Evolutionary conservation across 2,113 vertebrate genomes (phyloP), one percentile per base, ranked within the genome.

Genomic region (Candoia aspera): DNA sequence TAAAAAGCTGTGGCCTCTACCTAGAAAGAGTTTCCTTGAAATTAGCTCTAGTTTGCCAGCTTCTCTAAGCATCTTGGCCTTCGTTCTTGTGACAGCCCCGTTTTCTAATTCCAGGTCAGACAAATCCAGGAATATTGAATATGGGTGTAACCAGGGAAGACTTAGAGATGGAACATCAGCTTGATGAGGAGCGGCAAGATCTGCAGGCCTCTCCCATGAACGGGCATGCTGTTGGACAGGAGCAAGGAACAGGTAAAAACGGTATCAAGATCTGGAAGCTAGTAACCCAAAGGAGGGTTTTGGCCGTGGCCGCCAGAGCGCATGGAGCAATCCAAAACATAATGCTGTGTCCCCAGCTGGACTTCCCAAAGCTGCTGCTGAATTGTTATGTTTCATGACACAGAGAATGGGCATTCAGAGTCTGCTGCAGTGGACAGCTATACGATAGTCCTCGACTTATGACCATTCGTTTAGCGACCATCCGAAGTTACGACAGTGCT

Each of bases 71-170:
- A 33, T n/a, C 64, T 15, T 68, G 29, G 12, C 12, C 4, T 33
- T n/a, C 12, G 29, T 68, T 68, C 29, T 15, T 68, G 64, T 68
- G 29, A 68, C 64, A 68, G 29, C 12, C 64, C 3, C 11, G 6
- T 33, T 68, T 68, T 26, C n/a, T 68, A 33, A 68, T 68, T 68
- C 64, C 64, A 79, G 73, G 21, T 79, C 8, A 79, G 37, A 79
- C 33, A 37, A 0, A 21, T 33, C 0, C 23, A 68, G 12, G 13
- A 33, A 15, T 6, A 3, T 0, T 0, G 64, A 17, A 33, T 15
- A 68, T 5, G 15, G 2, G 15, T 15, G 29, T 6, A 49, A 5
- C 49, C 6, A 5, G 6, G 49, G 49, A 49, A 49, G 49, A 5
- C 4, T 49, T 5, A 49, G 49, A 49, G 49, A 49, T 49, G 49